Evolutionary conservation across 2,888 invertebrate genomes (phyloP).

Genomic region (Drosophila lutescens): DNA sequence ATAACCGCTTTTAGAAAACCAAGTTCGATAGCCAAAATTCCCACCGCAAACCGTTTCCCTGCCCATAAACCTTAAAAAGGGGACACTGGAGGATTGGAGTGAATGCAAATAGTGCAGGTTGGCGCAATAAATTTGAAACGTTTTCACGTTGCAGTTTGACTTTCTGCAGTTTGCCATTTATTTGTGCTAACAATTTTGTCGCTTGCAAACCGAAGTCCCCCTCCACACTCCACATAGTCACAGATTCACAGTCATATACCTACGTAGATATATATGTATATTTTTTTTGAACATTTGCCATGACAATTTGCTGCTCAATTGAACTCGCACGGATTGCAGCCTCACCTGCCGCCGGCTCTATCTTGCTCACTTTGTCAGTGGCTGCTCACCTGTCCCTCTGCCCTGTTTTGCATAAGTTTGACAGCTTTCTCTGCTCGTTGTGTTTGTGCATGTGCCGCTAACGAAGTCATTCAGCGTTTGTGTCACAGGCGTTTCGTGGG

Average conservation of each 20-base stretch:
- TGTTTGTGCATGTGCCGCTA: slow-evolving; percentile 44
- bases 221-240: not conserved
- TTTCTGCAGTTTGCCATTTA: slow-evolving; percentile 57
- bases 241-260: too few species aligned
- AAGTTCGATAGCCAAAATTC: not conserved
- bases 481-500: slow-evolving; percentile 32
- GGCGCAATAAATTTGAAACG: slow-evolving; percentile 69
- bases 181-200: slow-evolving; percentile 75
- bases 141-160: slow-evolving; percentile 72
- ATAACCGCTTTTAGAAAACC: not conserved
- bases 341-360: slow-evolving; percentile 4
- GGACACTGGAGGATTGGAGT: slow-evolving; percentile 26
- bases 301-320: slow-evolving; percentile 79
- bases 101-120: slow-evolving; percentile 59
- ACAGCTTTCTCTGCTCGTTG: slow-evolving; percentile 46
- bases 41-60: slow-evolving; percentile 12
- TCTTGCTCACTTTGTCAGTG: slow-evolving; percentile 37
- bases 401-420: slow-evolving; percentile 79
- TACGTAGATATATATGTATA: not conserved
- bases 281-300: slow-evolving; percentile 24
- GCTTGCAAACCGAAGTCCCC: not conserved
- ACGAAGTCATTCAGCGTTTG: slow-evolving; percentile 77
- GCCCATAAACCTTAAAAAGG: slow-evolving; percentile 21
- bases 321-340: slow-evolving; percentile 65
- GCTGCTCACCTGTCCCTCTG: slow-evolving; percentile 29